A percentile compares a stretch with the other conserved stretches of the same genome.
These are phyloP conservation scores for Acrobasis repandana DNA, from an alignment of 2,888 invertebrate genomes.

Conservation along the genomic window DNA sequence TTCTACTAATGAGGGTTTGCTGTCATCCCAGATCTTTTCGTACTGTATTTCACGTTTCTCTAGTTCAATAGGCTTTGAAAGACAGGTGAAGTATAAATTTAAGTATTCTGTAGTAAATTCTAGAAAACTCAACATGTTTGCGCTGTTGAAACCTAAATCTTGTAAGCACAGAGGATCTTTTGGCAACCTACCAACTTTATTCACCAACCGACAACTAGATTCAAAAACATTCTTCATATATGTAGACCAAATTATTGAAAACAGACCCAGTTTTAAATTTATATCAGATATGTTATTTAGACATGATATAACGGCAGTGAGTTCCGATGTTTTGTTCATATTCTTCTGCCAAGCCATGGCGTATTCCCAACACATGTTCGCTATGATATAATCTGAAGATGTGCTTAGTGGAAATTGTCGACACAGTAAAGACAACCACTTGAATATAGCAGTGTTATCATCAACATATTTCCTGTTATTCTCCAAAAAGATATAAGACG, in stretches of 20 bases:
- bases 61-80: constrained; percentile 57
- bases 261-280: constrained; percentile 89
- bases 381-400: constrained; percentile 88
- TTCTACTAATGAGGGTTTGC: constrained; percentile 87
- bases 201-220: constrained; percentile 88
- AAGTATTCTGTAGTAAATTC: constrained; percentile 74
- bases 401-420: constrained; percentile 94
- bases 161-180: constrained; percentile 92
- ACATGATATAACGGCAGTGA: constrained; percentile 88
- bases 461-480: constrained; percentile 62
- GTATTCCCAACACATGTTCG: constrained; percentile 96
- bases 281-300: constrained; percentile 85
- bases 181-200: constrained; percentile 92
- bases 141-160: constrained; percentile 88
- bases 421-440: constrained; percentile 85
- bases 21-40: constrained; percentile 87
- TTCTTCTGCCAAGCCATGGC: constrained; percentile 93
- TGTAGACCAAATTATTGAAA: constrained; percentile 93
- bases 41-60: constrained; percentile 71
- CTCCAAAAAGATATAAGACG: constrained; percentile 58
- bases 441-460: constrained; percentile 79
- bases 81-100: constrained; percentile 67
- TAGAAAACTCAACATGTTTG: constrained; percentile 80
- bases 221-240: constrained; percentile 92
- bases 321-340: constrained; percentile 84